phyloP scores from a whole-genome alignment of 2,888 invertebrate species.

The Acronicta alni region DNA sequence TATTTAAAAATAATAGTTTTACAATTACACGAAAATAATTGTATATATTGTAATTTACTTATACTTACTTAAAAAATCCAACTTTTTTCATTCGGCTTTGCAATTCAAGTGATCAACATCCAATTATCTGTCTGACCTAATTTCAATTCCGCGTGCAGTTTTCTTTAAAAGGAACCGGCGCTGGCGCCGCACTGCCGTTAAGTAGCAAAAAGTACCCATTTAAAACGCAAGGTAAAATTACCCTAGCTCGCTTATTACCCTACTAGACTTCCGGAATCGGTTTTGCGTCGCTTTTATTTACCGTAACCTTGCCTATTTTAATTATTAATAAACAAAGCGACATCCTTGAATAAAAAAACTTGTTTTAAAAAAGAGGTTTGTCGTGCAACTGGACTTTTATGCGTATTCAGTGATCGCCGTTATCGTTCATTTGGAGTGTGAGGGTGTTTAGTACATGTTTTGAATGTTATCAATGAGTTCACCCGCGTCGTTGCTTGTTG shows the following conservation, averaged over 20 bases:
- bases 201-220: constrained; percentile 17
- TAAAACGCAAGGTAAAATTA: constrained; percentile 21
- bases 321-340: constrained; percentile 19
- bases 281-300: constrained; percentile 28
- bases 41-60: too few species aligned
- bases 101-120: background rate
- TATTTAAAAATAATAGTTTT: too few species aligned
- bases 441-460: constrained; percentile 16
- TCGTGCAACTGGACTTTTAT: constrained; percentile 2
- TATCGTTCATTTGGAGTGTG: constrained; percentile 15
- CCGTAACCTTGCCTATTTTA: constrained; percentile 29
- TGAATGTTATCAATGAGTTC: constrained; percentile 38
- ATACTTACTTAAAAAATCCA: too few species aligned
- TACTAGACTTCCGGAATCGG: constrained; percentile 33
- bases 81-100: background rate
- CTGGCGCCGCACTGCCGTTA: background rate
- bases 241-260: constrained; percentile 10
- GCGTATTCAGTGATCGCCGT: constrained; percentile 2
- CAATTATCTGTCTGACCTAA: constrained; percentile 11
- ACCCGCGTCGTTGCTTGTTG: constrained; percentile 15
- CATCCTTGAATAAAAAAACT: constrained; percentile 15
- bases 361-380: background rate
- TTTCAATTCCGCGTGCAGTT: constrained; percentile 8
- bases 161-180: background rate
- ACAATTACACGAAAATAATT: too few species aligned